Base-by-base conservation (phyloP, 2,797 vertebrate genomes). In the Dermochelys coriacea region DNA sequence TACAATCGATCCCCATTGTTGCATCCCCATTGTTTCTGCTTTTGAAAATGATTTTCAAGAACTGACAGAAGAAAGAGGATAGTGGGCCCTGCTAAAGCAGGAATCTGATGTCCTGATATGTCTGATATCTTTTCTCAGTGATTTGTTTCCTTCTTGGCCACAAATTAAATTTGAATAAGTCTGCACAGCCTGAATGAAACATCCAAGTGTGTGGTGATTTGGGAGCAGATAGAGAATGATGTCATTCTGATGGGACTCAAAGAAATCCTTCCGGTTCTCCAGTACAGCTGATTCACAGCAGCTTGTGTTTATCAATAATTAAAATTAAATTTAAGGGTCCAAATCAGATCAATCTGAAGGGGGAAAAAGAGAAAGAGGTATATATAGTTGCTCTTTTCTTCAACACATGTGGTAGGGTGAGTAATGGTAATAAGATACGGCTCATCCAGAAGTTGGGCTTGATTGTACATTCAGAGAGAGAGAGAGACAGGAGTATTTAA, bases 281-380 rank as follows among this genome's bases (percentile, higher is more conserved):
- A 19, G 49, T 15, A 18, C 45, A 34, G 25, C 49, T 31, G 37
- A 50, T 79, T 80, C 88, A 41, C 49, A 57, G 37, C 29, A 93
- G 75, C 47, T 85, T 37, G 19, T 55, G 7, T 74, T 82, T 90
- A 31, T 27, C 45, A 87, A 41, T 54, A 94, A 88, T 86, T 94
- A 85, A 85, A 55, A 89, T 82, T 50, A 92, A 93, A 37, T 49
- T 5, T 68, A 41, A 77, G 23, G 64, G n/a, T 6, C 23, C 59
- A 80, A 92, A 64, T 88, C 34, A 82, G 54, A 91, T 90, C 9
- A 96, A 86, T 96, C 50, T 85, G 41, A 88, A 88, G 21, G 27
- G 78, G 41, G 51, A 27, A 80, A 93, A 93, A 82, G 7, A 68
- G 79, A 14, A 85, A 93, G 12, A 1, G 2, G 11, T 75, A 85